Evolutionary conservation across 2,113 vertebrate species (phyloP), one percentile per base, ranked within the genome.

Genomic region (Lepus americanus): DNA sequence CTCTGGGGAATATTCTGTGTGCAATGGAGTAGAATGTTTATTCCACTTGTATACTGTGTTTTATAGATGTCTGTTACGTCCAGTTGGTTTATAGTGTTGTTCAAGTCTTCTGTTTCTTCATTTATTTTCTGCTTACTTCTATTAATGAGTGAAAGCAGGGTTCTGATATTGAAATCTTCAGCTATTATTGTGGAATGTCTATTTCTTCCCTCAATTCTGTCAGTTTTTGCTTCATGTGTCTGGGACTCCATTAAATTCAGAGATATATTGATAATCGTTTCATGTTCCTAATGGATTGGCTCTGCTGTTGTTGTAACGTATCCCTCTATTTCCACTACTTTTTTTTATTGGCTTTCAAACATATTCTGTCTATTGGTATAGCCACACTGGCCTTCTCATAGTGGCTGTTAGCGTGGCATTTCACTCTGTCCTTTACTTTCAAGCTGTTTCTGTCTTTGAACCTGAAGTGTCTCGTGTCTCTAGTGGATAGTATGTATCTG

Each of bases 371-470:
- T 81, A 39, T 25, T 69, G 39, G n/a, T 79, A 51, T 59, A 82
- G 13, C 20, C 14, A 39, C 6, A 61, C 39, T 27, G 69, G 69
- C 73, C 69, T 87, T 92, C 61, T 61, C 49, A 19, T 74, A 29
- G 67, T 31, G 78, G 61, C 10, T 36, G 31, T 55, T 81, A 36
- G 33, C 16, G 29, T 67, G 33, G 19, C 49, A 2, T 67, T 16
- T 73, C 55, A 79, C 53, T 77, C 29, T 85, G 20, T 78, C 27
- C 53, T 69, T 86, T 78, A 49, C 36, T 79, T 92, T 44, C 13
- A 70, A 19, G 5, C 73, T 51, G 27, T 86, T 92, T 59, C 14
- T 70, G 61, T 92, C 51, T 79, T 86, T 86, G 91, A 86, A 39
- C 49, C 20, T 87, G 63, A 81, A 66, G 19, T 44, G n/a, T 66